Evolutionary conservation across 2,113 vertebrate genomes (phyloP), one percentile per base, ranked within the genome.

Genomic region (Lamprologus ornatipinnis): DNA sequence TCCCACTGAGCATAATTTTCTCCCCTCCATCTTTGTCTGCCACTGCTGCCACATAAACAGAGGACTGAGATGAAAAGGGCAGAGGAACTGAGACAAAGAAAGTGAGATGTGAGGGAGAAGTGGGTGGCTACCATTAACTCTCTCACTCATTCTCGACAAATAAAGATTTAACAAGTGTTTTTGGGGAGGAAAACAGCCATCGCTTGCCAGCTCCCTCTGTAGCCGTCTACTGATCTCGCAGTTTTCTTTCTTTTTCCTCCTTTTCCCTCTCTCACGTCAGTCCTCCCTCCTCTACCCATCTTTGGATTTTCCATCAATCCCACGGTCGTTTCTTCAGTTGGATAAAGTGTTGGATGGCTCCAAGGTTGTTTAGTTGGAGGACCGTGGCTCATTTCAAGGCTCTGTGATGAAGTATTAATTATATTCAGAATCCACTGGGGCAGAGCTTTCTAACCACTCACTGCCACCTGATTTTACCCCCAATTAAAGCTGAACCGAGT

Each of bases 1-100:
- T 96, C 95, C 95, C 95, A 94, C 90, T 90, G 95, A 94, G 96
- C 93, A 94, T 95, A 92, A 96, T 96, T 96, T 94, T 85, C 87
- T 89, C 85, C 79, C 51, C 91, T 93, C 84, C 79, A 70, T 91
- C 93, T 91, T 86, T 78, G 70, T 88, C 87, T 82, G 83, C 84
- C 73, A 47, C 86, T 35, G 57, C 92, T 53, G 63, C 68, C 88
- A 90, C 63, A 54, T 83, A 93, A 95, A 95, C 92, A 94, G 83
- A 57, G 4, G 54, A 42, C 53, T 17, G 80, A 90, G 85, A 92
- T 87, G 82, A 89, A 85, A 85, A 33, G 81, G 78, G 75, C 63
- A 79, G 54, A 83, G 81, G 60, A 51, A 84, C 35, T 19, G 14
- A 90, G 73, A 87, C 8, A 57, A 26, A 81, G 73, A 68, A 73